Evolutionary conservation across 2,113 vertebrate species (phyloP).

Genomic region (Caranx ignobilis): DNA sequence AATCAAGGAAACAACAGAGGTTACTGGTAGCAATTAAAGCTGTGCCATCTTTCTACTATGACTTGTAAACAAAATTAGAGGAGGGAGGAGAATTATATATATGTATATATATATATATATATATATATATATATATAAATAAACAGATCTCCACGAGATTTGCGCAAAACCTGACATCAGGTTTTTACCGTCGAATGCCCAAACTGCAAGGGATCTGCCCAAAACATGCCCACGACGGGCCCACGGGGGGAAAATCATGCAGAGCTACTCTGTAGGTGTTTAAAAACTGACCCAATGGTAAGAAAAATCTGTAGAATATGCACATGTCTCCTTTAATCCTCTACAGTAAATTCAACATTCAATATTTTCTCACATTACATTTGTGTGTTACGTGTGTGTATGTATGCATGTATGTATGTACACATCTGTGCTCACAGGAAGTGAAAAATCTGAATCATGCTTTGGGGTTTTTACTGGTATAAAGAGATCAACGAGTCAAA

Average conservation of each 20-base stretch:
- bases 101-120: no score
- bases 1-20: slow-evolving; percentile 23
- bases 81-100: background rate
- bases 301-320: no score
- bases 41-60: background rate
- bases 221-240: no score
- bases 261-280: no score
- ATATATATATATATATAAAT: no score
- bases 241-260: no score
- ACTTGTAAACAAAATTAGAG: background rate
- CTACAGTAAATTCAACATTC: background rate
- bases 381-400: background rate
- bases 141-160: no score
- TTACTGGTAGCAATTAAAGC: slow-evolving; percentile 10
- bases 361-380: background rate
- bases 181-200: no score
- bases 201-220: no score
- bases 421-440: background rate
- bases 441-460: background rate
- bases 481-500: slow-evolving; percentile 1
- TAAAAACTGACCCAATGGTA: no score
- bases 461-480: background rate
- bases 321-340: no score
- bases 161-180: no score
- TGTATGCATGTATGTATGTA: background rate